These are phyloP conservation scores for Lutraria rhynchaena DNA, from an alignment of 1,140 invertebrate species.

Conservation along the genomic window DNA sequence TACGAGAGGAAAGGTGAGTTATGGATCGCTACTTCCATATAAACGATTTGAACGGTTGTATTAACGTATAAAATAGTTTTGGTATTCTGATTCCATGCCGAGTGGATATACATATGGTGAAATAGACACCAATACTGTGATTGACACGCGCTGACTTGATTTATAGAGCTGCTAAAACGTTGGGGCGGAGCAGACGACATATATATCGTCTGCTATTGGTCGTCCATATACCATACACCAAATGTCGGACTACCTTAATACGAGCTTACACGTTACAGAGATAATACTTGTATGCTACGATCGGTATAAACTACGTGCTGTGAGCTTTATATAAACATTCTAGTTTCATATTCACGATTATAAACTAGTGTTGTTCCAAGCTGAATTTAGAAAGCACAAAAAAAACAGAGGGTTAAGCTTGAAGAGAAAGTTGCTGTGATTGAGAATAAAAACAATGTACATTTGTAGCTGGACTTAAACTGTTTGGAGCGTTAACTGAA, in stretches of 20 bases:
- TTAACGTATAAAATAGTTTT: constrained; percentile 42
- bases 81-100: constrained; percentile 21
- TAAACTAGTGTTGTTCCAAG: constrained; percentile 31
- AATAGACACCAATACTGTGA: constrained; percentile 46
- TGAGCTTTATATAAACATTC: constrained; percentile 23
- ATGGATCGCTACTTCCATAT: constrained; percentile 47
- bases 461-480: neutral
- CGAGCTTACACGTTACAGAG: constrained; percentile 51
- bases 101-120: constrained; percentile 53
- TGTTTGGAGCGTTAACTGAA: neutral
- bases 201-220: constrained; percentile 41
- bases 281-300: constrained; percentile 60
- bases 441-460: constrained; percentile 26
- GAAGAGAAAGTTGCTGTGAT: neutral
- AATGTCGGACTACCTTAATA: constrained; percentile 53
- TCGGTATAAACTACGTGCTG: constrained; percentile 37
- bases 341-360: constrained; percentile 34
- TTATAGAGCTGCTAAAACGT: constrained; percentile 47
- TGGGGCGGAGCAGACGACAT: constrained; percentile 43
- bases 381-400: neutral
- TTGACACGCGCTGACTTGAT: constrained; percentile 55
- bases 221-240: constrained; percentile 21
- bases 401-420: neutral
- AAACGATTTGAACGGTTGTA: constrained; percentile 51
- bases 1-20: constrained; percentile 44